These are phyloP conservation scores for Gryllus bimaculatus DNA, from an alignment of 1,140 invertebrate species.

Conservation along the genomic window DNA sequence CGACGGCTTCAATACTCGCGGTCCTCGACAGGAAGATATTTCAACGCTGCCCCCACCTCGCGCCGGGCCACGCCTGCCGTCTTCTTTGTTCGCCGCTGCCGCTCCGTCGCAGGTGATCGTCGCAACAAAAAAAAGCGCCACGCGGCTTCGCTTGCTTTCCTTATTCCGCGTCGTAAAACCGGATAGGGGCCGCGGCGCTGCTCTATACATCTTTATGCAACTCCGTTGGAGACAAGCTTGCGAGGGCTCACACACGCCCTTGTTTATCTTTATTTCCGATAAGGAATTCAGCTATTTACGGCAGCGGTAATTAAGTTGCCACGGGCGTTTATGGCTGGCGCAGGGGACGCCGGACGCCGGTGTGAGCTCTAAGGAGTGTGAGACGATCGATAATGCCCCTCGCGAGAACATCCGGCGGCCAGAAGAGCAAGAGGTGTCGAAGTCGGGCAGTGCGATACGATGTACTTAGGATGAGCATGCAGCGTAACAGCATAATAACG, in stretches of 20 bases:
- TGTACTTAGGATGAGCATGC: no score
- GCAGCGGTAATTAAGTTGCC: background rate
- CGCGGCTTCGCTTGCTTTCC: background rate
- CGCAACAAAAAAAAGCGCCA: background rate
- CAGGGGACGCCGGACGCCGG: background rate
- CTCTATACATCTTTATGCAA: background rate
- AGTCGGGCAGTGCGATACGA: no score
- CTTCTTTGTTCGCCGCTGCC: background rate
- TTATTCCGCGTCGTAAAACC: background rate
- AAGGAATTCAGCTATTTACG: background rate
- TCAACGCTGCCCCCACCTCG: background rate
- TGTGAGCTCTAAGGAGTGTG: background rate
- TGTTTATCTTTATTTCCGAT: constrained; percentile 5
- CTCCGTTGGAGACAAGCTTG: background rate
- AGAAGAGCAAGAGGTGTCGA: no score
- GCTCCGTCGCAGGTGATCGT: background rate
- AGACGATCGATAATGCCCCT: background rate
- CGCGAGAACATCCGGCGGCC: background rate
- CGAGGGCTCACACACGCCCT: background rate
- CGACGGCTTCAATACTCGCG: background rate
- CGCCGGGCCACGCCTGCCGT: no score
- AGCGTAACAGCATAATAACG: no score
- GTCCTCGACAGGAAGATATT: background rate
- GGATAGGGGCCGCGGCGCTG: background rate
- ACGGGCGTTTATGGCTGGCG: background rate